Base-by-base conservation (phyloP, 2,888 invertebrate species). In the Heliconius cydno region DNA sequence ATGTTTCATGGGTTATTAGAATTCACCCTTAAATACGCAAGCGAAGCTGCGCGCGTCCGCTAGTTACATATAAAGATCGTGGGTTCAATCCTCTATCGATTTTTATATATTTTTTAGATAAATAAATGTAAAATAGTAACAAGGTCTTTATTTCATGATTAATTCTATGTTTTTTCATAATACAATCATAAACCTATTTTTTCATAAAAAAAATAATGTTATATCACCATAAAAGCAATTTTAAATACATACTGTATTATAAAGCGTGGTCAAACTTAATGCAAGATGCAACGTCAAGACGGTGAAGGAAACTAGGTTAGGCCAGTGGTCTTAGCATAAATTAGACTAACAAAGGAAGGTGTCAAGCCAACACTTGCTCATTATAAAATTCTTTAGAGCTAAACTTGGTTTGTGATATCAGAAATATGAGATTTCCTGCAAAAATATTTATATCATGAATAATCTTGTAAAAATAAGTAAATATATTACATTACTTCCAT, bases 271-370 rank as follows among this genome's bases (percentile, higher is more conserved):
- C 46, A 66, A 65, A 30, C 52, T 68, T 68, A 68, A 65, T 57
- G 67, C 41, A 67, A 67, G 57, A 70, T 57, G 68, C 46, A 38
- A 60, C 41, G 70, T 70, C 70, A 70, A 46, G 70, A 25, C 46
- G 70, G 41, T 25, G 68, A 70, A 70, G 41, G 25, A 70, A 70
- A 70, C 25, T 41, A 70, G 70, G 70, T 70, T 70, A 70, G 41
- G 19, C 70, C 70, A 28, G 70, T 70, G 70, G 70, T 70, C 70
- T 70, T 46, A 70, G 70, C 70, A 70, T 70, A 70, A 70, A 70
- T 70, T 70, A 70, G 13, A 41, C 15, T 25, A 15, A 70, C 70
- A 70, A 70, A 70, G 68, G 68, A 70, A 70, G 25, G 70, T 70
- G 70, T 70, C 70, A 19, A 68, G 70, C 70, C 70, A 70, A 70